Base-by-base conservation (phyloP, 1,140 invertebrate species). In the Amyelois transitella region DNA sequence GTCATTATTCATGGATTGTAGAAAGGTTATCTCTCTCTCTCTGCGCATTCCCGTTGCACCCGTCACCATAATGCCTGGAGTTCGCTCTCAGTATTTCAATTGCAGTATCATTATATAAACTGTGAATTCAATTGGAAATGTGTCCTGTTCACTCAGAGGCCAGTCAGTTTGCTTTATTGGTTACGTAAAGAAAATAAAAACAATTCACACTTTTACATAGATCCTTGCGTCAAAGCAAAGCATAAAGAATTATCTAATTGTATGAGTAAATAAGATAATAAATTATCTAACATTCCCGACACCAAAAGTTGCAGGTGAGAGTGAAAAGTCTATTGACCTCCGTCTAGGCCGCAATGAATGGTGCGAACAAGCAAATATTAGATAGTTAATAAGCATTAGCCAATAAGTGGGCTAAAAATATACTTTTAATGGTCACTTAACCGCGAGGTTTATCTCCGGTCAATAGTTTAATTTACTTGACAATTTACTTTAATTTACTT, bases 281-380 rank as follows among this genome's bases (percentile, higher is more conserved):
- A 1, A 38, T 38, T 1, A 38, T 38, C 32, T 38, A 38, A 38
- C 32, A 38, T n/a, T 38, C 32, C 32, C 32, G 32, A 38, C 32
- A 38, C 32, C 32, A 14, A 38, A 38, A 38, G 12, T 38, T 2
- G 32, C n/a, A 51, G 38, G 49, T 51, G 49, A 51, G 49, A 51
- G 49, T 51, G 18, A 8, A 51, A 22, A 50, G 49, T n/a, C 28
- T 51, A 20, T 51, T 51, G 49, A 51, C 49, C 17, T 28, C 24
- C 6, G 18, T 17, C 22, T 12, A 48, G 22, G 48, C 32, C 32
- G 32, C 17, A 38, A 38, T 14, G 32, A 38, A 38, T 14, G 1
- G 17, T 38, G 32, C 32, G n/a, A 38, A 38, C n/a, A 38, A 38
- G 32, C 32, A 38, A 38, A 38, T 38, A 38, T 38, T 38, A 38